These are phyloP conservation scores for Dufourea novaeangliae DNA, from an alignment of 1,140 invertebrate genomes.

Conservation along the genomic window DNA sequence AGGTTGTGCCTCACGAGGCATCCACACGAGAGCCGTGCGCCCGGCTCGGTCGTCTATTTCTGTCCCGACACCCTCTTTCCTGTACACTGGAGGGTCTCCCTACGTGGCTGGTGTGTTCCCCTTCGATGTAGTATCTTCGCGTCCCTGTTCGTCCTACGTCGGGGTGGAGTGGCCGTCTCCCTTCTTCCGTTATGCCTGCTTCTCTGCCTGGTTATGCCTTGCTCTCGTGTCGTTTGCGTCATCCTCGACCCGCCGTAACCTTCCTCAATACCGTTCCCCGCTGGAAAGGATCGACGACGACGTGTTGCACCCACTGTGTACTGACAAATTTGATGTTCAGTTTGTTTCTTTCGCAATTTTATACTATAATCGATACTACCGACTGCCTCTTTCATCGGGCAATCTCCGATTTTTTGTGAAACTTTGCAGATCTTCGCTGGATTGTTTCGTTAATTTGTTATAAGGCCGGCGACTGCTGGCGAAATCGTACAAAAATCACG, in stretches of 20 bases:
- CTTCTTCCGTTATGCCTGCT: conserved; percentile 59
- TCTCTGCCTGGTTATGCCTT: conserved; percentile 57
- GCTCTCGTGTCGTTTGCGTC: conserved; percentile 56
- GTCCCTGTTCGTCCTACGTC: conserved; percentile 48
- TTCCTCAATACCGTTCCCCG: conserved; percentile 47
- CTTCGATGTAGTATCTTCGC: conserved; percentile 45
- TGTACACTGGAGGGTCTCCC: conserved; percentile 52
- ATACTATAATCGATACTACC: too few relatives aligned
- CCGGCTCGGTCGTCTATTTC: conserved; percentile 68
- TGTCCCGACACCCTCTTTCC: conserved; percentile 72
- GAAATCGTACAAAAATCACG: too few relatives aligned
- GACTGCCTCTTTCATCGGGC: too few relatives aligned
- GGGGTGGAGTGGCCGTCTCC: conserved; percentile 49
- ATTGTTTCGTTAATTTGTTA: too few relatives aligned
- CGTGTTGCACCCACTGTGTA: too few relatives aligned
- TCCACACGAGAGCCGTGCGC: conserved; percentile 49
- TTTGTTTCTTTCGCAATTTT: too few relatives aligned
- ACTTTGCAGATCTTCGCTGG: too few relatives aligned
- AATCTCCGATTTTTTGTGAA: too few relatives aligned
- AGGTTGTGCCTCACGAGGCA: conserved; percentile 63
- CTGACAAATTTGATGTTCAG: too few relatives aligned
- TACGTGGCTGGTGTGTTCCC: conserved; percentile 10
- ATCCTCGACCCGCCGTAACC: conserved; percentile 47
- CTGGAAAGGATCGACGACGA: conserved; percentile 29
- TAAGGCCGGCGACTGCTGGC: too few relatives aligned